phyloP scores from a whole-genome alignment of 2,888 invertebrate species.

The Agriopis leucophaearia region DNA sequence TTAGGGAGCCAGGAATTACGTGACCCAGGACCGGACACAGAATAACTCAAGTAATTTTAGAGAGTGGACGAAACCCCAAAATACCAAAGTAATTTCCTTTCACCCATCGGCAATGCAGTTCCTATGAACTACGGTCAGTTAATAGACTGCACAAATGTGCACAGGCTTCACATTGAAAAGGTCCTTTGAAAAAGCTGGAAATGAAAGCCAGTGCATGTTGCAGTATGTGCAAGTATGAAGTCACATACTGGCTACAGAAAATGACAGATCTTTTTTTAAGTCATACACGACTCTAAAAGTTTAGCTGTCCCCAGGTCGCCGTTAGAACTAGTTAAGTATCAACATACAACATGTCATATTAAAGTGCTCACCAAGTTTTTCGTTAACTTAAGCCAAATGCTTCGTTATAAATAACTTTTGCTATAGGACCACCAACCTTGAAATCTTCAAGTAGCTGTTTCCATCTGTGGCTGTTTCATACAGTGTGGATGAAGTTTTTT shows the following conservation, averaged over 20 bases:
- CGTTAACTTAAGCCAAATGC: no score
- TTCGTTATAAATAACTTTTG: neutral
- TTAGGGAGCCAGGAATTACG: no score
- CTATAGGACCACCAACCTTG: neutral
- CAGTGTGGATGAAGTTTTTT: no score
- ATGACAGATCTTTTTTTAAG: neutral
- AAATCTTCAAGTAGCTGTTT: no score
- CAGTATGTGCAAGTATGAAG: neutral
- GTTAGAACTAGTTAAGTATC: no score
- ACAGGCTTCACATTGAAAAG: constrained; percentile 20
- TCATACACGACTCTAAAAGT: neutral
- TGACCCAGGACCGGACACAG: no score
- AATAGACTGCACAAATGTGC: constrained; percentile 20
- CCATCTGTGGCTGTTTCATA: no score
- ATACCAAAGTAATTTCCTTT: neutral
- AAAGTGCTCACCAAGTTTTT: no score
- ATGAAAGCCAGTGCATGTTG: constrained; percentile 15
- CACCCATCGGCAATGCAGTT: neutral
- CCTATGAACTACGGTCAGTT: constrained; percentile 1
- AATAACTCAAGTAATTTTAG: no score
- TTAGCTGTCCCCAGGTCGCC: no score
- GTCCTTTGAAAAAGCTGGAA: constrained; percentile 26
- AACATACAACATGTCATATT: no score
- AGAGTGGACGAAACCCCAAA: neutral
- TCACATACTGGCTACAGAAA: neutral